Conservation (phyloP, 2,888 invertebrate genomes). For the Napeogenes inachia region DNA sequence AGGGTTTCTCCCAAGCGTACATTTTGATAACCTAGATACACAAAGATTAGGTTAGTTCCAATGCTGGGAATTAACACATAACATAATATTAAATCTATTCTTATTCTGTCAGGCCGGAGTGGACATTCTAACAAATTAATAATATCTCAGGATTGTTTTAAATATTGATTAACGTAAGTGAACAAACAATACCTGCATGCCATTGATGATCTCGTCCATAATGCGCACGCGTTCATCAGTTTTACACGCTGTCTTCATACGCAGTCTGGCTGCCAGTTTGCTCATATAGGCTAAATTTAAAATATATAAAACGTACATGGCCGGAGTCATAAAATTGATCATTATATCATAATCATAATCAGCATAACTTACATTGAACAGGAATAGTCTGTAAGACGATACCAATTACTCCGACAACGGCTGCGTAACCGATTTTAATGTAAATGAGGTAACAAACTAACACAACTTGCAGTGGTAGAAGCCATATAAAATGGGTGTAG, state of each 20-base stretch:
- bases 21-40: slow-evolving; percentile 89
- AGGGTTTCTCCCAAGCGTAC: slow-evolving; percentile 97
- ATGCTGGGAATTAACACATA: no score
- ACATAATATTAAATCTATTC: no score
- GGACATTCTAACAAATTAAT: no score
- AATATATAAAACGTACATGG: neutral
- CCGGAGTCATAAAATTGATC: no score
- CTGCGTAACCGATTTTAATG: slow-evolving; percentile 83
- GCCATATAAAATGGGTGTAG: slow-evolving; percentile 92
- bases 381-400: slow-evolving; percentile 89
- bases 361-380: slow-evolving; percentile 82
- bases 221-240: slow-evolving; percentile 94
- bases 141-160: no score
- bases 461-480: slow-evolving; percentile 84
- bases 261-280: slow-evolving; percentile 79
- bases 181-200: slow-evolving; percentile 87
- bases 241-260: slow-evolving; percentile 87
- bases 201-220: slow-evolving; percentile 96
- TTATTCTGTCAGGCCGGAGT: no score
- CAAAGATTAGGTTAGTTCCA: slow-evolving; percentile 38
- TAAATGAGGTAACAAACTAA: slow-evolving; percentile 87
- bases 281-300: slow-evolving; percentile 77
- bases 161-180: no score
- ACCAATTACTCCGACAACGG: slow-evolving; percentile 86
- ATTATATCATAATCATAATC: no score